Percentiles rank a stretch among this genome's conserved stretches.
Conservation (phyloP, 2,797 vertebrate species). For the Sebastes diaconus region DNA sequence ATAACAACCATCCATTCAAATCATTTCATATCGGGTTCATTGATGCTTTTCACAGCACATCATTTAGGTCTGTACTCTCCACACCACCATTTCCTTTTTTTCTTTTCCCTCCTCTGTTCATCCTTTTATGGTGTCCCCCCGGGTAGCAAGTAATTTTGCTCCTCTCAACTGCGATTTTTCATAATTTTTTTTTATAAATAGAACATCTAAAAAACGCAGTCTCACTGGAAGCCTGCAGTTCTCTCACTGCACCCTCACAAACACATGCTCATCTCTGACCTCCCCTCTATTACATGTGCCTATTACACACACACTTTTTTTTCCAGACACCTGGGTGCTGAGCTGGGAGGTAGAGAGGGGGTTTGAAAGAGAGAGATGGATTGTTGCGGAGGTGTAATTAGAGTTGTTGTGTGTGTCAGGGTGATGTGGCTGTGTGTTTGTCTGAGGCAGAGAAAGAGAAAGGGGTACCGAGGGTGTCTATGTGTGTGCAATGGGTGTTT, state of each 20-base stretch:
- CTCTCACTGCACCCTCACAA: constrained; percentile 19
- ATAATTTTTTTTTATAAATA: constrained; percentile 31
- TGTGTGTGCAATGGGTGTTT: background rate
- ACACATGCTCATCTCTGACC: constrained; percentile 45
- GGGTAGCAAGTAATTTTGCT: constrained; percentile 42
- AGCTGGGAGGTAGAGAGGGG: background rate
- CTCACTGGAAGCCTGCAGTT: constrained; percentile 26
- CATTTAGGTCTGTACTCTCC: constrained; percentile 23
- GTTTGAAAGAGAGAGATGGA: constrained; percentile 38
- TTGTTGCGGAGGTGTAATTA: constrained; percentile 51
- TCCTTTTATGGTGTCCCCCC: constrained; percentile 29
- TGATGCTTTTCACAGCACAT: constrained; percentile 12
- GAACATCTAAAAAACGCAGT: constrained; percentile 38
- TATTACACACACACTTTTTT: background rate
- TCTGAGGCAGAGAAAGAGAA: constrained; percentile 5
- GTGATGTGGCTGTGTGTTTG: constrained; percentile 13
- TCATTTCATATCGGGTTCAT: constrained; percentile 1
- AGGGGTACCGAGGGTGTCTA: background rate
- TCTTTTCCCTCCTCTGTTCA: constrained; percentile 5
- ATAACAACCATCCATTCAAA: constrained; percentile 25
- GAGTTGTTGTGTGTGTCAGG: constrained; percentile 21
- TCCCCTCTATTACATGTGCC: background rate
- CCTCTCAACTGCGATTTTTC: constrained; percentile 56
- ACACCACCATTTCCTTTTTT: background rate
- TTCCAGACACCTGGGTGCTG: constrained; percentile 5